Conservation (phyloP, 2,797 vertebrate species). For the Catostomus latipinnis region DNA sequence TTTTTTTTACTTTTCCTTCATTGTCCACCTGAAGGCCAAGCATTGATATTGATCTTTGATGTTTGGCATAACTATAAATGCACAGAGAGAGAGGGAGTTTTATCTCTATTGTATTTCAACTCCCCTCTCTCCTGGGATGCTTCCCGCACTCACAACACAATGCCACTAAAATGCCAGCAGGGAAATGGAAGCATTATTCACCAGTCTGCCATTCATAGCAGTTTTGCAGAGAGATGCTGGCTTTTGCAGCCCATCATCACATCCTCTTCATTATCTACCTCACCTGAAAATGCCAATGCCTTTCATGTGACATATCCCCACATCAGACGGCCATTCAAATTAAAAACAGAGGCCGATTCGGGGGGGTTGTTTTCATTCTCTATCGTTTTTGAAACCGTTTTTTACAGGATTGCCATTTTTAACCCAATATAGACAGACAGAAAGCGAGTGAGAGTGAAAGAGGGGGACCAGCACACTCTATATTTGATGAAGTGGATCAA, state of each 20-base stretch:
- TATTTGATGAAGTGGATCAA: constrained; percentile 63
- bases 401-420: constrained; percentile 53
- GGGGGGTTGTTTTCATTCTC: too few species aligned
- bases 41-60: constrained; percentile 64
- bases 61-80: constrained; percentile 62
- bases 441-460: constrained; percentile 27
- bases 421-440: constrained; percentile 51
- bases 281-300: constrained; percentile 66
- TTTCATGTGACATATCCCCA: constrained; percentile 56
- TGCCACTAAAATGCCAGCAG: constrained; percentile 82
- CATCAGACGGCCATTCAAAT: constrained; percentile 55
- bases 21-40: constrained; percentile 63
- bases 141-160: constrained; percentile 74
- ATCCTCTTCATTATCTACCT: constrained; percentile 76
- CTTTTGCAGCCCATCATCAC: constrained; percentile 61
- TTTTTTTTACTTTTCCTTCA: constrained; percentile 54
- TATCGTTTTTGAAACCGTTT: neutral
- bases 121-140: constrained; percentile 66
- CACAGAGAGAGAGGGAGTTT: constrained; percentile 55
- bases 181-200: constrained; percentile 73
- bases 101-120: constrained; percentile 69
- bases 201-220: constrained; percentile 64
- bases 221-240: constrained; percentile 57
- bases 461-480: constrained; percentile 56
- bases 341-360: constrained; percentile 9